Percentiles rank a stretch among this genome's conserved stretches.
phyloP scores from a whole-genome alignment of 2,888 invertebrate species.

The Orchesella flavescens region DNA sequence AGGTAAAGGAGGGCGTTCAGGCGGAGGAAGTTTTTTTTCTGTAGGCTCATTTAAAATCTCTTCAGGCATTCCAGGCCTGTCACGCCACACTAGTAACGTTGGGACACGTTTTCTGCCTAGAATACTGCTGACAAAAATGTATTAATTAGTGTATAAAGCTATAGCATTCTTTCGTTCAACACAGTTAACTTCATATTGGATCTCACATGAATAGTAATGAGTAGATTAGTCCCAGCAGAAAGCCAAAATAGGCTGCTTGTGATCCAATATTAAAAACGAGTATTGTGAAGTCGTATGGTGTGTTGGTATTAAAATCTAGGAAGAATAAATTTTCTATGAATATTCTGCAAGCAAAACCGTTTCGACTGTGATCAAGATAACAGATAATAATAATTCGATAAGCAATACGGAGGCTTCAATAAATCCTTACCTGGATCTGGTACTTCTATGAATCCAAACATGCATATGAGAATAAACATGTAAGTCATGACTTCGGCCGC shows the following conservation, averaged over 20 bases:
- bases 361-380: not conserved
- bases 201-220: conserved; percentile 33
- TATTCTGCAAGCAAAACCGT: no score
- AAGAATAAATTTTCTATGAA: not conserved
- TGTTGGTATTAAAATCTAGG: not conserved
- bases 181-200: no score
- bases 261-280: conserved; percentile 32
- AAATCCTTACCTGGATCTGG: conserved; percentile 33
- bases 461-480: conserved; percentile 39
- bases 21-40: not conserved
- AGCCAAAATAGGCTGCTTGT: conserved; percentile 17
- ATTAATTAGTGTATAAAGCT: no score
- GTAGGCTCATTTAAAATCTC: not conserved
- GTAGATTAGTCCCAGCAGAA: conserved; percentile 13
- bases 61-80: conserved; percentile 24
- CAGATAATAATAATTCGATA: not conserved
- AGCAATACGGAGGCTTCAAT: not conserved
- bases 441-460: conserved; percentile 26
- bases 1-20: not conserved
- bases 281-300: not conserved
- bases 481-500: conserved; percentile 49
- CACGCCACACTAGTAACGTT: conserved; percentile 31
- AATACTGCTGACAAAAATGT: not conserved
- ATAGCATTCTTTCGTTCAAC: no score
- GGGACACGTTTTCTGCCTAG: conserved; percentile 31